Evolutionary conservation across 2,113 vertebrate species (phyloP).

Genomic region (Chaetops frenatus): DNA sequence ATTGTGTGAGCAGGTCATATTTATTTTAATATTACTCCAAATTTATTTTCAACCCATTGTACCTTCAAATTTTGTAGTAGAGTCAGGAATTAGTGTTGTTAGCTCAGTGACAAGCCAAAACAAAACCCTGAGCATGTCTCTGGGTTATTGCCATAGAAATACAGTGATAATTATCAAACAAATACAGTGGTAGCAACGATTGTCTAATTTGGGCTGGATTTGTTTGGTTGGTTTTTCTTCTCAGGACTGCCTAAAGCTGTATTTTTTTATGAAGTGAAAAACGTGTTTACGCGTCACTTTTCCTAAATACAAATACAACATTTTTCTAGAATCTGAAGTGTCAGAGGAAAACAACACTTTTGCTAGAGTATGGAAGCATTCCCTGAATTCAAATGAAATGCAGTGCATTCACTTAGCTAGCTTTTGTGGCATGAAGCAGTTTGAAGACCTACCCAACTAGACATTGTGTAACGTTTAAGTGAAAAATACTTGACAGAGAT

Average conservation of each 20-base stretch:
- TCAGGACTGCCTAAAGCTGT: not conserved
- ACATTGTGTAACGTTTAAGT: not conserved
- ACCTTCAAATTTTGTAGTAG: not conserved
- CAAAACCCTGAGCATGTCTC: not conserved
- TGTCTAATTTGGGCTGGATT: not conserved
- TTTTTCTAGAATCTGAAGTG: not conserved
- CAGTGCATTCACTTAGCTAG: not conserved
- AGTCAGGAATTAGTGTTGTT: not conserved
- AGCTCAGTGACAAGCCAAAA: not conserved
- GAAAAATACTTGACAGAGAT: not conserved
- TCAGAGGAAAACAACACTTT: not conserved
- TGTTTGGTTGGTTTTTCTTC: not conserved
- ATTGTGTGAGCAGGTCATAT: not conserved
- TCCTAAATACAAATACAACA: not conserved
- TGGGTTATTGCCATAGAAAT: not conserved
- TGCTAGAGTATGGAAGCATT: rapidly evolving
- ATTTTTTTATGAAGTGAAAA: not conserved
- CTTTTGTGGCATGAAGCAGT: not conserved
- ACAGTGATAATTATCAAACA: not conserved
- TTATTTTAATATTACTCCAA: not conserved
- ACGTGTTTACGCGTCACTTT: not conserved
- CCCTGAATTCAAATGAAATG: not conserved
- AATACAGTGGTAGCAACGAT: not conserved
- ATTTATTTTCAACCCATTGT: not conserved
- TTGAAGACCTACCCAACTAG: not conserved